Evolutionary conservation across 2,797 vertebrate species (phyloP).

Genomic region (Anas capensis): DNA sequence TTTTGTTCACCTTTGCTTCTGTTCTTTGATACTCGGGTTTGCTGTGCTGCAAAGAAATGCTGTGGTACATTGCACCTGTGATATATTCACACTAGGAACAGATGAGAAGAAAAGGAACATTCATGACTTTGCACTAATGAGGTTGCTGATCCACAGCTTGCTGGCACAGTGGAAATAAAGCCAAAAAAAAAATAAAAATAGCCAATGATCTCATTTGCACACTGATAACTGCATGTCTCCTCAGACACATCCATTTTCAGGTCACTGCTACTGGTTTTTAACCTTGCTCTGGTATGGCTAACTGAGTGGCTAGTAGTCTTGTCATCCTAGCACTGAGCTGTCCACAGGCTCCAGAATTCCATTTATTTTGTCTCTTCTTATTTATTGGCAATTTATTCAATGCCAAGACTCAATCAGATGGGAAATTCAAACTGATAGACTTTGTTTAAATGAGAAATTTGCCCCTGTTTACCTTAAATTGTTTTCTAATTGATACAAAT

Average conservation of each 20-base stretch:
- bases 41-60: neutral
- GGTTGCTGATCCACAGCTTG: slow-evolving; percentile 23
- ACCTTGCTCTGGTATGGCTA: neutral
- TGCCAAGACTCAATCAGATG: neutral
- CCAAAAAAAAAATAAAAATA: neutral
- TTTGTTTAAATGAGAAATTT: neutral
- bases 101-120: slow-evolving; percentile 42
- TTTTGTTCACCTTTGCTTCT: slow-evolving; percentile 8
- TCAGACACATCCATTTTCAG: neutral
- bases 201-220: slow-evolving; percentile 5
- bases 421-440: slow-evolving; percentile 9
- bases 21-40: neutral
- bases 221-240: neutral
- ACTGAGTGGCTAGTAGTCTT: neutral
- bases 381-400: neutral
- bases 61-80: slow-evolving; percentile 6
- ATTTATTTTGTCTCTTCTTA: slow-evolving; percentile 4
- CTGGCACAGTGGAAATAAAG: neutral
- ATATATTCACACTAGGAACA: neutral
- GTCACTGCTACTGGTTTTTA: neutral
- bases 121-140: slow-evolving; percentile 56
- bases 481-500: slow-evolving; percentile 21
- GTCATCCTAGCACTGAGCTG: neutral
- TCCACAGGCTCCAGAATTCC: neutral
- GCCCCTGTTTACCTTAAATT: neutral